Conservation (phyloP, 35 echinoderm and acorn worm genomes). For the Lytechinus pictus region DNA sequence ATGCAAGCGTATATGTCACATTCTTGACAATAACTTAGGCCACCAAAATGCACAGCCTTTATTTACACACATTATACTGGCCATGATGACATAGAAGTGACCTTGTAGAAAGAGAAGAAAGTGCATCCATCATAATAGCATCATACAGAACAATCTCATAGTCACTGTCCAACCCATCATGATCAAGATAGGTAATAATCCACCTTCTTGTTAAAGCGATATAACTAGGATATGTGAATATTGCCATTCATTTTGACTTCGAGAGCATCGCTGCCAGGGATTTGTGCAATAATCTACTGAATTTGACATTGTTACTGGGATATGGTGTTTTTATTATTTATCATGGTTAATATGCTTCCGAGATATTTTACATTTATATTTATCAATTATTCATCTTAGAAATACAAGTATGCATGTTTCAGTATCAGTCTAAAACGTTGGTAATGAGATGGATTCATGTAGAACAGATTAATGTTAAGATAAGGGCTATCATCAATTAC, state of each 20-base stretch:
- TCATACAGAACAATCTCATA: neutral
- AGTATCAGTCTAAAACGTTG: too few relatives aligned
- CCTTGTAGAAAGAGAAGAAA: neutral
- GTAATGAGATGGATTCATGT: too few relatives aligned
- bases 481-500: too few relatives aligned
- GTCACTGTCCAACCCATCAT: neutral
- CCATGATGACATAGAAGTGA: neutral
- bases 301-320: neutral
- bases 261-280: neutral
- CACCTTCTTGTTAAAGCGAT: neutral
- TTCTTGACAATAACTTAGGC: neutral
- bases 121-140: neutral
- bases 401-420: too few relatives aligned
- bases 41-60: neutral
- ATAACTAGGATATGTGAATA: neutral
- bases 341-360: neutral
- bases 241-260: neutral
- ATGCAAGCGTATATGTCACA: neutral
- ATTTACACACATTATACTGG: neutral
- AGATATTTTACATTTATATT: too few relatives aligned
- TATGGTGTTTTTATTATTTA: neutral
- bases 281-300: neutral
- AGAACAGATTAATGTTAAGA: too few relatives aligned
- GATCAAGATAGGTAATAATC: neutral
- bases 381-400: too few relatives aligned